Conservation (phyloP, 2,888 invertebrate species). For the Melieria omissa region DNA sequence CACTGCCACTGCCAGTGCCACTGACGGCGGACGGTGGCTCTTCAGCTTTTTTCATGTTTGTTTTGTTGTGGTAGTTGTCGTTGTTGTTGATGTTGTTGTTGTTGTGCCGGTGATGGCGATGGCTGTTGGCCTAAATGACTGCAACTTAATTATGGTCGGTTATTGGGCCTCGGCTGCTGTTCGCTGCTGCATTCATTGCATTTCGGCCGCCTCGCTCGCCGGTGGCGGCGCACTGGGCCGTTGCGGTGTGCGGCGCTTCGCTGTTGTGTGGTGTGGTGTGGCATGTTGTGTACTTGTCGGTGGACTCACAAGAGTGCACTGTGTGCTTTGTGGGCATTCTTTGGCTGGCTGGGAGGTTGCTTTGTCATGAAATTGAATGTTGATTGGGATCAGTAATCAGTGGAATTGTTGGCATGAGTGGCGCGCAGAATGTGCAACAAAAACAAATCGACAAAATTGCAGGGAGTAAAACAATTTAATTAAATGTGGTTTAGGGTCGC, state of each 20-base stretch:
- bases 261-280: no score
- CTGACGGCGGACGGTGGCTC: not conserved
- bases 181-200: not conserved
- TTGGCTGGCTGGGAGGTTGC: conserved; percentile 23
- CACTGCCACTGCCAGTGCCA: no score
- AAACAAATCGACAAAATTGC: not conserved
- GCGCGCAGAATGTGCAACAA: conserved; percentile 3
- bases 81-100: conserved; percentile 14
- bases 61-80: conserved; percentile 5
- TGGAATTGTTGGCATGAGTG: conserved; percentile 38
- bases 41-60: not conserved
- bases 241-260: no score
- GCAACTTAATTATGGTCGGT: conserved; percentile 28
- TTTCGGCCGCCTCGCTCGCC: not conserved
- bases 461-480: conserved; percentile 23
- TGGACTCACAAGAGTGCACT: no score
- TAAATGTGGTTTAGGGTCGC: conserved; percentile 20
- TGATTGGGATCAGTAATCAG: conserved; percentile 60
- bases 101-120: conserved; percentile 7
- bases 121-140: conserved; percentile 10
- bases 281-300: no score
- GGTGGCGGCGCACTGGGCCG: no score
- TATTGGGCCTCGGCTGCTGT: not conserved
- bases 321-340: not conserved
- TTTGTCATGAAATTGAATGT: conserved; percentile 28